These are phyloP conservation scores for Morone chrysops DNA, from an alignment of 2,113 vertebrate genomes.

Conservation along the genomic window DNA sequence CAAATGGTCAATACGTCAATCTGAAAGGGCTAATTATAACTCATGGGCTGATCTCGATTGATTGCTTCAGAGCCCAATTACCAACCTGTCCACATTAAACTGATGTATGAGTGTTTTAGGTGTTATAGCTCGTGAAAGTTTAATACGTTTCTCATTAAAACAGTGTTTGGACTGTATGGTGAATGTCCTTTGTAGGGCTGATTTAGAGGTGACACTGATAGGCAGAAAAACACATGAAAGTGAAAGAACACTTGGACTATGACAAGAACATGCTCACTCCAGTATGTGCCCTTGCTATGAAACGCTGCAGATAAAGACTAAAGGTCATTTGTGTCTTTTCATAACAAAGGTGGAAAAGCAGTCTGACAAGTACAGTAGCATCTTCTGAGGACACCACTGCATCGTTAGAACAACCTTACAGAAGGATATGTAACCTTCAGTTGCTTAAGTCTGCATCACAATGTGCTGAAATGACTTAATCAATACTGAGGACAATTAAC, in stretches of 20 bases:
- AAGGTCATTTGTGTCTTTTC: conserved; percentile 52
- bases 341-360: conserved; percentile 47
- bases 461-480: conserved; percentile 11
- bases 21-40: conserved; percentile 61
- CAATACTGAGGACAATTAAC: background rate
- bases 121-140: conserved; percentile 61
- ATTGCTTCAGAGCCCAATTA: conserved; percentile 66
- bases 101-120: conserved; percentile 71
- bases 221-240: conserved; percentile 21
- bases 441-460: conserved; percentile 25
- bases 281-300: conserved; percentile 42
- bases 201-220: conserved; percentile 39
- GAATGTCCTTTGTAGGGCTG: conserved; percentile 33
- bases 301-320: conserved; percentile 36
- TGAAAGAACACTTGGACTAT: conserved; percentile 5
- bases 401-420: conserved; percentile 41
- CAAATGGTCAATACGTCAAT: conserved; percentile 57
- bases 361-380: conserved; percentile 14
- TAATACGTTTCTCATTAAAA: conserved; percentile 68
- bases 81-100: conserved; percentile 67
- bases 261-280: conserved; percentile 32
- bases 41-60: conserved; percentile 59
- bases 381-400: background rate
- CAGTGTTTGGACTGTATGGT: conserved; percentile 26
- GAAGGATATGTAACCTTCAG: conserved; percentile 27